These are phyloP conservation scores for Apteryx mantelli DNA, from an alignment of 2,113 vertebrate genomes.

Conservation along the genomic window DNA sequence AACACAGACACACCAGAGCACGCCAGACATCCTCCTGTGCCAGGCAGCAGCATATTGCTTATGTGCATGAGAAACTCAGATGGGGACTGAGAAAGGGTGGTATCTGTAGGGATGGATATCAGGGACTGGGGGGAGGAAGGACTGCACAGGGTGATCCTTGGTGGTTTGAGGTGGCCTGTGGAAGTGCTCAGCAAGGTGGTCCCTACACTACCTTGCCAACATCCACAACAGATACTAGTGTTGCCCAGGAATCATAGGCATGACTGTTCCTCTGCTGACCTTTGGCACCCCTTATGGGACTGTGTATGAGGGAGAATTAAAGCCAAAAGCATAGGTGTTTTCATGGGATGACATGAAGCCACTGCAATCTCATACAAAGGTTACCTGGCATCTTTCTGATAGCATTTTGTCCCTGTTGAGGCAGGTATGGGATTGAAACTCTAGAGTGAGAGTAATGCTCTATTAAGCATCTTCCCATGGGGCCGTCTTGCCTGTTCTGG, in stretches of 20 bases:
- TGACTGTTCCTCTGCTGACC: neutral
- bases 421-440: neutral
- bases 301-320: neutral
- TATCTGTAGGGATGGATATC: neutral
- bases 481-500: neutral
- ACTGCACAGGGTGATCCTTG: neutral
- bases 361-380: neutral
- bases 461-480: neutral
- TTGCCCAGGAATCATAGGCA: neutral
- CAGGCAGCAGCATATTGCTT: neutral
- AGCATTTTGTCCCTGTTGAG: neutral
- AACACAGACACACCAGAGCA: rapidly evolving
- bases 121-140: neutral
- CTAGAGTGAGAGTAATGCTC: neutral
- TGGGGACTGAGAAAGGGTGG: neutral
- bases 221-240: neutral
- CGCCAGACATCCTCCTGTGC: neutral
- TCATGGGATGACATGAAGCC: rapidly evolving
- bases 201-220: neutral
- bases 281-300: neutral
- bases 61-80: neutral
- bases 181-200: neutral
- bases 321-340: neutral
- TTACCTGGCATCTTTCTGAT: neutral
- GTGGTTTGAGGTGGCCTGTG: neutral